Evolutionary conservation across 2,797 vertebrate genomes (phyloP), one percentile per base, ranked within the genome.

Genomic region (Bradypus variegatus): DNA sequence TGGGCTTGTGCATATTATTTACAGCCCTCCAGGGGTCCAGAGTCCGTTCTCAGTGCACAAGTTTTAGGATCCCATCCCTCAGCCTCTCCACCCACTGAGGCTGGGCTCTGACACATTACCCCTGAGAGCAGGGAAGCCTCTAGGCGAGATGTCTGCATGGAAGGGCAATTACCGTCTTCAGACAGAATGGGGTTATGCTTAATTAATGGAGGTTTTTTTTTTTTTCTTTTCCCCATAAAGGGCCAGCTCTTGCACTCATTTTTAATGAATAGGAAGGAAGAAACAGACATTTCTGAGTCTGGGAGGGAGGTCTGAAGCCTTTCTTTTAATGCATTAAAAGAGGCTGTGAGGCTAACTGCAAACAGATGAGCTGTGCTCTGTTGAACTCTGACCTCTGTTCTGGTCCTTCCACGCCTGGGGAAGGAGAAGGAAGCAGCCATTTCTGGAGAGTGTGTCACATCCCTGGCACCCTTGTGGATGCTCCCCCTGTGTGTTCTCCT

Each of bases 101-200:
- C n/a, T 23, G 27, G 19, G 69, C 41, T 94, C 69, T 82, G 81
- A 86, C 53, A 93, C 70, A 53, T 41, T 82, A 12, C 72, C 45
- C 84, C 50, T 36, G 87, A 91, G 94, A 94, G 33, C 11, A 75
- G 48, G 53, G 16, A 62, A 93, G 36, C 93, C 86, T 94, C 92
- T 62, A 89, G 84, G n/a, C 33, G 60, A 83, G 89, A 84, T 55
- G 67, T 72, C 9, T 21, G 69, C 81, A 41, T 2, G 33, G 87
- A 92, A 95, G 48, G 69, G 85, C 94, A 95, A 95, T 96, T 95
- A 94, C 8, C 89, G 75, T 91, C 87, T 91, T 94, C 79, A 94
- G 87, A 96, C 87, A 93, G 86, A 95, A 95, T 69, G 88, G 65
- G 62, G 94, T 94, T 93, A 90, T 86, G 82, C 82, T 94, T 95